Percentiles rank a stretch among this genome's conserved stretches.
Evolutionary conservation across 2,113 vertebrate species (phyloP).

Genomic region (Oxyruncus cristatus): DNA sequence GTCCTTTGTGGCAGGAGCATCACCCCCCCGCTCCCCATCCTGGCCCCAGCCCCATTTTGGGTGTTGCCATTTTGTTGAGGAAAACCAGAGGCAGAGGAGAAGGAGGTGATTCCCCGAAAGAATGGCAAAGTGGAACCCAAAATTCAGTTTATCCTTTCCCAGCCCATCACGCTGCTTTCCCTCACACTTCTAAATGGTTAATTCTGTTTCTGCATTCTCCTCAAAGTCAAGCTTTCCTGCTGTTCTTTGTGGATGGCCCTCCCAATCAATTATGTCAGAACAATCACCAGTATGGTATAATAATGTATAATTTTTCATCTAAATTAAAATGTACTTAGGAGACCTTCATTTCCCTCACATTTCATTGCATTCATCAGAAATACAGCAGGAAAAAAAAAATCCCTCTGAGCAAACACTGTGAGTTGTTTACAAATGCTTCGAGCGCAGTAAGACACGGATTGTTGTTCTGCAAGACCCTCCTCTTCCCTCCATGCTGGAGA

Average conservation of each 20-base stretch:
- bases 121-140: background rate
- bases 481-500: slow-evolving; percentile 1
- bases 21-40: background rate
- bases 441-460: background rate
- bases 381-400: slow-evolving; percentile 40
- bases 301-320: slow-evolving; percentile 65
- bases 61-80: background rate
- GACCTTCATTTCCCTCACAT: slow-evolving; percentile 58
- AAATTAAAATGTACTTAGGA: slow-evolving; percentile 69
- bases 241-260: slow-evolving; percentile 39
- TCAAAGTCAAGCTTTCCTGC: slow-evolving; percentile 37
- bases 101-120: background rate
- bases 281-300: slow-evolving; percentile 57
- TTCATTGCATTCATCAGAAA: slow-evolving; percentile 63
- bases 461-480: background rate
- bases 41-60: background rate
- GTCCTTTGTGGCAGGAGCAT: background rate
- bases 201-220: background rate
- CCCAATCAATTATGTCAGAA: slow-evolving; percentile 66
- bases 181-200: background rate
- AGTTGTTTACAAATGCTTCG: slow-evolving; percentile 60
- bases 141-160: background rate
- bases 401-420: slow-evolving; percentile 52
- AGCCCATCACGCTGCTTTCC: background rate
- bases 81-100: background rate